These are phyloP conservation scores for Drosophila jambulina DNA, from an alignment of 1,140 invertebrate genomes.

Conservation along the genomic window DNA sequence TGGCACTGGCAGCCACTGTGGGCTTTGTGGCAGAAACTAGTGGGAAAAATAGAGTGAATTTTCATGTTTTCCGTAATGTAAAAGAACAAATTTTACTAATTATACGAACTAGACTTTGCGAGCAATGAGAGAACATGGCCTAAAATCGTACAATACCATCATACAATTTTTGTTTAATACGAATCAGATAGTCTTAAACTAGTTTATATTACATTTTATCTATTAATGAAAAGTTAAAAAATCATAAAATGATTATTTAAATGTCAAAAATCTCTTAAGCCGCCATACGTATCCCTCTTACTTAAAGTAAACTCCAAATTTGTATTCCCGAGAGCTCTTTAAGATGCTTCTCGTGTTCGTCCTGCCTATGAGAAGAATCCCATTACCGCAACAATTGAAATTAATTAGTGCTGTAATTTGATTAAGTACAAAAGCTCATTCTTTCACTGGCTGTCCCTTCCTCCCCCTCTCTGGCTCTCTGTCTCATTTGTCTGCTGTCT, in stretches of 20 bases:
- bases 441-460: slow-evolving; percentile 19
- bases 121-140: no score
- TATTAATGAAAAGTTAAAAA: no score
- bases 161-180: no score
- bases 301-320: background rate
- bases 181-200: no score
- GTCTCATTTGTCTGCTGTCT: slow-evolving; percentile 26
- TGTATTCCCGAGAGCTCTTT: slow-evolving; percentile 6
- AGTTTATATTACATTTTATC: no score
- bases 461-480: background rate
- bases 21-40: slow-evolving; percentile 8
- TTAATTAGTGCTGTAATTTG: slow-evolving; percentile 78
- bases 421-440: slow-evolving; percentile 61
- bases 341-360: slow-evolving; percentile 32
- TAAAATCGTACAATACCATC: no score
- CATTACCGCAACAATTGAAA: slow-evolving; percentile 67
- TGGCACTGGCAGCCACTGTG: slow-evolving; percentile 46
- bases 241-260: background rate
- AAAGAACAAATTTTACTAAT: background rate
- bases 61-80: background rate
- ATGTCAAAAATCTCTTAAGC: background rate
- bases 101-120: background rate
- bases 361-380: slow-evolving; percentile 12
- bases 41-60: slow-evolving; percentile 22
- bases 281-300: background rate